Conservation (phyloP, 2,797 vertebrate genomes). For the Picus viridis region DNA sequence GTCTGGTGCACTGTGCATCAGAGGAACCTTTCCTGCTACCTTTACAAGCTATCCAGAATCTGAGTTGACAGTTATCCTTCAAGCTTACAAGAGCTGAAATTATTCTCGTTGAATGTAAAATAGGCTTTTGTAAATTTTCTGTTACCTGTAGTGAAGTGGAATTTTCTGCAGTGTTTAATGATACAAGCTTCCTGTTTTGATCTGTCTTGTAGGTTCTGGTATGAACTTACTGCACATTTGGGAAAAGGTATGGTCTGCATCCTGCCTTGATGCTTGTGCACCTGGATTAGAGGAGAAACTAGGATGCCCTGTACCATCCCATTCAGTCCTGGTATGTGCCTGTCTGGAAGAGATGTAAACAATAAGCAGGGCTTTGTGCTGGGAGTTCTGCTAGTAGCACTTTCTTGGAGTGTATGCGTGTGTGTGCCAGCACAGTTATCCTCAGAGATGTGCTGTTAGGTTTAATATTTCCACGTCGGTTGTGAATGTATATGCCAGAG, state of each 20-base stretch:
- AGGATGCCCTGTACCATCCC: constrained; percentile 78
- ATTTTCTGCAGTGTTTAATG: not conserved
- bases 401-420: not conserved
- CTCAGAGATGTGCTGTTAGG: not conserved
- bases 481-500: not conserved
- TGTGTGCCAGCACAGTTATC: fast-evolving
- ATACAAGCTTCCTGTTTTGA: not conserved
- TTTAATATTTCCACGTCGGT: not conserved
- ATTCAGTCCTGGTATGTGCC: constrained; percentile 84
- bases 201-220: constrained; percentile 85
- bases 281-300: constrained; percentile 84
- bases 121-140: not conserved
- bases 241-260: constrained; percentile 83
- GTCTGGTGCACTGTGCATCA: not conserved
- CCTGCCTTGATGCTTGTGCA: constrained; percentile 85
- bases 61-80: not conserved
- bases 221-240: constrained; percentile 94
- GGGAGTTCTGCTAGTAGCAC: not conserved
- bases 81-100: not conserved
- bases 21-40: not conserved
- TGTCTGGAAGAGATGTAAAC: not conserved
- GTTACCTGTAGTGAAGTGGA: not conserved
- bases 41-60: not conserved
- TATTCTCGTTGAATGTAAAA: not conserved
- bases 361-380: not conserved